phyloP scores from a whole-genome alignment of 2,888 invertebrate species.

The Sceliomorpha sp. region DNA sequence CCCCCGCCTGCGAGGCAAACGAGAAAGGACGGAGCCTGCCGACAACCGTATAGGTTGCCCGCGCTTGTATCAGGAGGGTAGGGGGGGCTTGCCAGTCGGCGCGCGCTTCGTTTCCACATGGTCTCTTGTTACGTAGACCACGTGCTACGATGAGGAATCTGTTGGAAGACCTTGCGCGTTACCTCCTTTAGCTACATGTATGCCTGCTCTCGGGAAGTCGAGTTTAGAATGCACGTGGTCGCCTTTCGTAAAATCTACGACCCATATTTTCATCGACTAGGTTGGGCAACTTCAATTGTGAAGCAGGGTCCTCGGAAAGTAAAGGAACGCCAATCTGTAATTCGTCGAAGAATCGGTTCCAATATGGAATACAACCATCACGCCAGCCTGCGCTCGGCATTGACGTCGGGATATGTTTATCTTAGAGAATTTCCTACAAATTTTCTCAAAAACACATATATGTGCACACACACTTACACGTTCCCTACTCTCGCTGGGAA shows the following conservation, averaged over 20 bases:
- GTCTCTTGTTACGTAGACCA: slow-evolving; percentile 67
- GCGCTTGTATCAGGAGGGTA: slow-evolving; percentile 74
- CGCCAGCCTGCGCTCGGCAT: neutral
- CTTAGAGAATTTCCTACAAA: slow-evolving; percentile 19
- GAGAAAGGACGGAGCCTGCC: slow-evolving; percentile 70
- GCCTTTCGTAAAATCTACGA: slow-evolving; percentile 64
- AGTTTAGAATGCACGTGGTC: slow-evolving; percentile 79
- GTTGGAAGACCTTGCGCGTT: slow-evolving; percentile 1
- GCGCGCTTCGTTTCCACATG: slow-evolving; percentile 59
- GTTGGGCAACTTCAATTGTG: slow-evolving; percentile 29
- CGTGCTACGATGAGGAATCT: slow-evolving; percentile 71
- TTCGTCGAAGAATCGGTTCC: neutral
- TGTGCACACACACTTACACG: neutral
- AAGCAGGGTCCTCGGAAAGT: neutral
- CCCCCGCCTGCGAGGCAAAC: slow-evolving; percentile 51
- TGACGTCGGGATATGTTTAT: slow-evolving; percentile 17
- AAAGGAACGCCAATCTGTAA: neutral
- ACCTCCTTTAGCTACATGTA: slow-evolving; percentile 54
- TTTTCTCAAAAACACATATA: slow-evolving; percentile 34
- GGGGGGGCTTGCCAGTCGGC: slow-evolving; percentile 19
- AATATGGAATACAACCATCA: neutral
- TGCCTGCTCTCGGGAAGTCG: slow-evolving; percentile 66
- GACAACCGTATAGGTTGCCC: slow-evolving; percentile 79
- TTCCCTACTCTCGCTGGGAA: too few species aligned
- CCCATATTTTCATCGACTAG: slow-evolving; percentile 58